A percentile compares a stretch with the other conserved stretches of the same genome.
Conservation (phyloP, 2,888 invertebrate genomes). For the Villa cingulata region DNA sequence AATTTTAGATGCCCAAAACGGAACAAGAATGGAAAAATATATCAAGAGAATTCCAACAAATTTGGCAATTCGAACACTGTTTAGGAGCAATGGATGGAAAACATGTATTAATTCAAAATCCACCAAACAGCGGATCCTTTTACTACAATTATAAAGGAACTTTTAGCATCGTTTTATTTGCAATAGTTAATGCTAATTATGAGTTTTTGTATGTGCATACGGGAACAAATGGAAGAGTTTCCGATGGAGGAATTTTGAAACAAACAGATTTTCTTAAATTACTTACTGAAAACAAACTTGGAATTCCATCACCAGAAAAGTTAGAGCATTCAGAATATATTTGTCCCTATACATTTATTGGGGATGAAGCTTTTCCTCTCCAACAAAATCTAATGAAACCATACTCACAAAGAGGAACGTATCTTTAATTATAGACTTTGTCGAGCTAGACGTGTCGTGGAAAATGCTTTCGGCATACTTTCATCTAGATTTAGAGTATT, state of each 20-base stretch:
- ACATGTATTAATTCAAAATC: neutral
- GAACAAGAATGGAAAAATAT: too few species aligned
- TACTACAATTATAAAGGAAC: slow-evolving; percentile 23
- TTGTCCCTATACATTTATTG: slow-evolving; percentile 1
- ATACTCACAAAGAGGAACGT: neutral
- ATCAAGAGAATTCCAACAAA: too few species aligned
- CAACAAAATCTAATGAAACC: slow-evolving; percentile 1
- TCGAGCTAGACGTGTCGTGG: neutral
- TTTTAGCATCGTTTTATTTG: slow-evolving; percentile 22
- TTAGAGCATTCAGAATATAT: neutral
- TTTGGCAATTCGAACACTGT: neutral
- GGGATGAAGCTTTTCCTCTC: neutral
- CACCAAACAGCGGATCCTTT: slow-evolving; percentile 14
- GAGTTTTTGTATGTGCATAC: slow-evolving; percentile 23
- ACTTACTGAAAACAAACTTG: neutral
- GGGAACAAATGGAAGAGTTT: slow-evolving; percentile 22
- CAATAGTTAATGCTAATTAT: slow-evolving; percentile 20
- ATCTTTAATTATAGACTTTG: too few species aligned
- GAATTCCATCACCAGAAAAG: neutral
- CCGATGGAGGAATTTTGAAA: slow-evolving; percentile 16
- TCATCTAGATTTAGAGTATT: slow-evolving; percentile 1
- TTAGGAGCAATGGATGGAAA: neutral
- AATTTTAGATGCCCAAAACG: too few species aligned
- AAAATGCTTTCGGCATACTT: slow-evolving; percentile 3
- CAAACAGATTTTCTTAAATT: neutral